Evolutionary conservation across 2,888 invertebrate species (phyloP), one percentile per base, ranked within the genome.

Genomic region (Hecatera dysodea): DNA sequence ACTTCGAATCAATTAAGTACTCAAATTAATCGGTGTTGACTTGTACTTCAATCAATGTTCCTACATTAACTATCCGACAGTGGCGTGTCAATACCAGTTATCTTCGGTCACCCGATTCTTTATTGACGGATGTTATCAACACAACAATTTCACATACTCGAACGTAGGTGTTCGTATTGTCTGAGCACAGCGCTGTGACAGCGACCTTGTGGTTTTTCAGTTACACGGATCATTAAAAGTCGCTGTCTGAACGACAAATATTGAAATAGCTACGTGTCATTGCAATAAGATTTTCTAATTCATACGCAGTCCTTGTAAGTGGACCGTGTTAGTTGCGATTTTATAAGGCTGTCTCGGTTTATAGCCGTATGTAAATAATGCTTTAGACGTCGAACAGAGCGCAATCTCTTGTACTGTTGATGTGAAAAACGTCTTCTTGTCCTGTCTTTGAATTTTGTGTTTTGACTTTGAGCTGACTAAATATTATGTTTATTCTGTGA

Each of bases 11-110:
- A 63, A 69, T 52, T 56, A 60, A 63, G 36, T 70, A 48, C 56
- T 71, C 44, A 64, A 80, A 71, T 57, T 67, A 64, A 76, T 71
- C n/a, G 48, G 67, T 87, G 81, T 87, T 84, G 83, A 81, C 81
- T 79, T 86, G 85, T 87, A 87, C 86, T 87, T 85, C 81, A 85
- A 84, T 80, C 81, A 75, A 75, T 67, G 82, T 72, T n/a, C n/a
- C n/a, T n/a, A 68, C 72, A 78, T 76, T 75, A 69, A 60, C 75
- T 72, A 74, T 72, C 63, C 74, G 61, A 68, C 62, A 55, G 50
- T 61, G 9, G 22, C 52, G 46, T 78, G 77, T 80, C 75, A 72
- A 80, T 57, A 61, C 56, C 56, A 52, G 62, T 67, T 78, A 67
- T 77, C 78, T 66, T 62, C 72, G 71, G 74, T 77, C 75, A 79